phyloP scores from a whole-genome alignment of 2,888 invertebrate genomes.

The Leptinotarsa haldemani region DNA sequence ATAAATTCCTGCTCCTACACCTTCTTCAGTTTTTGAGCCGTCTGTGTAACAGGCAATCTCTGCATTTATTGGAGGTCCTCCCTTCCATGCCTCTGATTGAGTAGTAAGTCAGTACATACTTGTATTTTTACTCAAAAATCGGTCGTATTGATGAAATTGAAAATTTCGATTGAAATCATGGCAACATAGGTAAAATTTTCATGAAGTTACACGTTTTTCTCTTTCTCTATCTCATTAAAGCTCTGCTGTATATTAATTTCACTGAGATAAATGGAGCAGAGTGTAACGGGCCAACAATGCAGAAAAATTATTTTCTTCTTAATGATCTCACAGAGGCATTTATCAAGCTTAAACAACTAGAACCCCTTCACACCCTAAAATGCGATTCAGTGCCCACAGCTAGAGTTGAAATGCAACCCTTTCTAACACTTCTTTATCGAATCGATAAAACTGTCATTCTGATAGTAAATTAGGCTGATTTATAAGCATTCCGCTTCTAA shows the following conservation, averaged over 20 bases:
- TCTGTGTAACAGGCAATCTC: no score
- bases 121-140: no score
- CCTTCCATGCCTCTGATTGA: no score
- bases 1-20: no score
- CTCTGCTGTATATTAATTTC: background rate
- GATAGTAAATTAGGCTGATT: constrained; percentile 64
- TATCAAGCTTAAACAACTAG: constrained; percentile 45
- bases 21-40: no score
- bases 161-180: no score
- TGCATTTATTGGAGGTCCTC: no score
- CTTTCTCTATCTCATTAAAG: no score
- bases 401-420: constrained; percentile 49
- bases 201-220: no score
- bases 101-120: no score
- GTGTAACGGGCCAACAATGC: constrained; percentile 23
- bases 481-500: constrained; percentile 50
- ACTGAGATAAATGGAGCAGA: background rate
- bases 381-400: constrained; percentile 46
- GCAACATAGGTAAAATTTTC: no score
- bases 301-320: constrained; percentile 65
- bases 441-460: constrained; percentile 64
- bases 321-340: constrained; percentile 61
- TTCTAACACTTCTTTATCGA: constrained; percentile 64
- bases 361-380: constrained; percentile 58
- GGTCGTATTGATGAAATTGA: no score